Base-by-base conservation (phyloP, 2,113 vertebrate genomes). In the Myanophis thanlyinensis region DNA sequence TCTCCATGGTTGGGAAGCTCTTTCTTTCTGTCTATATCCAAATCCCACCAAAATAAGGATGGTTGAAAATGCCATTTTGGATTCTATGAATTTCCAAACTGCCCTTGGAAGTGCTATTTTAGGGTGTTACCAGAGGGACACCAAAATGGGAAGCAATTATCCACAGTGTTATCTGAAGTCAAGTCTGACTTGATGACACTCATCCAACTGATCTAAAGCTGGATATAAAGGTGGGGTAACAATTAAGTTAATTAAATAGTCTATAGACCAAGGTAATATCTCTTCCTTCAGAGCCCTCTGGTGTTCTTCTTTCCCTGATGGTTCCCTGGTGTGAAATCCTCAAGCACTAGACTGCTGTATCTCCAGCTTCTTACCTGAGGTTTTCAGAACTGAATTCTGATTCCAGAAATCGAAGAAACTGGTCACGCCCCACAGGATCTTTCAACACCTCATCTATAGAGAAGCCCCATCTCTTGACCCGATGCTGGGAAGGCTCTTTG, bases 321-420 rank as follows among this genome's bases (percentile, higher is more conserved):
- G 88, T 91, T 5, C 15, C 0, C 27, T 2, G 0, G 73, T 53
- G 7, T 67, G 47, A 40, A 12, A 7, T 2, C 3, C 53, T 8
- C 59, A 56, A 23, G 5, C 84, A 90, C 25, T 46, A 15, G 30
- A 80, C 49, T 20, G 52, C 46, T 95, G 90, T 27, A 89, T 18
- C 88, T 89, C 27, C 0, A 92, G 30, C 22, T 92, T 49, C 93
- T 98, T 96, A 99, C 99, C 98, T 98, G 95, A 99, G 98, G 95
- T 99, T 99, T 98, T 99, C 99, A 15, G 99, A 99, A 97, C 99
- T 99, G 98, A 99, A 99, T 96, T 99, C 99, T 0, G 99, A 99
- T 97, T 99, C 99, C 94, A 99, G 96, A 96, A 99, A 99, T 95
- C 99, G 99, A 91, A 99, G 97, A 94, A 99, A 99, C 96, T 98